These are phyloP conservation scores for Neosilurus hyrtlii DNA, from an alignment of 2,797 vertebrate species.

Conservation along the genomic window DNA sequence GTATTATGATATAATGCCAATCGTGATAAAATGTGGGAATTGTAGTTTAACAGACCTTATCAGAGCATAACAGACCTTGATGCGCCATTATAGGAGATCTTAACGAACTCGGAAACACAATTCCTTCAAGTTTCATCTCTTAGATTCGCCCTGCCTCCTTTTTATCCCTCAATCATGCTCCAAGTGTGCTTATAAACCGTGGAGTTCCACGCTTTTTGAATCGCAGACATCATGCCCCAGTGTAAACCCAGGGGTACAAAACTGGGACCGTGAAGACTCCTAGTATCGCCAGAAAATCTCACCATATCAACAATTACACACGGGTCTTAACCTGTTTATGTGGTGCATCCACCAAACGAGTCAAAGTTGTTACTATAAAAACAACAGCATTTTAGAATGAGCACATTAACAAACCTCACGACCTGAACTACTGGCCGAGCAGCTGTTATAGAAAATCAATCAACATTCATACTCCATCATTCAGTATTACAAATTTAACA, in stretches of 20 bases:
- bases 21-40: no score
- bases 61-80: no score
- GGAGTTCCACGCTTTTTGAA: no score
- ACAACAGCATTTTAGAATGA: neutral
- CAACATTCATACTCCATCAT: neutral
- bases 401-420: neutral
- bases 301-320: constrained; percentile 2
- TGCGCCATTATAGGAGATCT: no score
- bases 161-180: no score
- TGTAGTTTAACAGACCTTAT: no score
- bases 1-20: no score
- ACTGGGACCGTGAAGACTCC: neutral
- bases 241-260: neutral
- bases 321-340: neutral
- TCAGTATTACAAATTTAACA: neutral
- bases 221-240: no score
- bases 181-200: no score
- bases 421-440: neutral
- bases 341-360: neutral
- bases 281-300: neutral
- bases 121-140: no score
- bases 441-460: neutral
- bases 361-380: neutral
- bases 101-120: no score
- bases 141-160: no score